These are phyloP conservation scores for Bostrychus sinensis DNA, from an alignment of 2,113 vertebrate genomes.

Conservation along the genomic window DNA sequence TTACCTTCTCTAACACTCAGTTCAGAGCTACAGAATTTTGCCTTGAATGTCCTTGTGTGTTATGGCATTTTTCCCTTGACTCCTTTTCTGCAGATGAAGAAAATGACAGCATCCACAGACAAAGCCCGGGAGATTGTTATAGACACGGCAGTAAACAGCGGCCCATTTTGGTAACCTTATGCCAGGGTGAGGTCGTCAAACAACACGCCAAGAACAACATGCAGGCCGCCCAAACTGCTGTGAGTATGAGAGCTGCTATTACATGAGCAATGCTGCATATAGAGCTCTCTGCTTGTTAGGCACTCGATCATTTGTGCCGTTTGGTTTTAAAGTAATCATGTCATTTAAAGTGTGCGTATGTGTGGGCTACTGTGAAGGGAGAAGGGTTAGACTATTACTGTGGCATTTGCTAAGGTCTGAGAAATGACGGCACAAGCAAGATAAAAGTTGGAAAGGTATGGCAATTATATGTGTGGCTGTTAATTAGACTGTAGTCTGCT, in stretches of 20 bases:
- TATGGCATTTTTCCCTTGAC: constrained; percentile 7
- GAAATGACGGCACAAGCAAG: not conserved
- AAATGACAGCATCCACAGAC: constrained; percentile 1
- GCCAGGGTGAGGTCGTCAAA: constrained; percentile 46
- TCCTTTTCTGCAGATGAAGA: constrained; percentile 3
- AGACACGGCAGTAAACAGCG: constrained; percentile 1
- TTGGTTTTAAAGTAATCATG: constrained; percentile 71
- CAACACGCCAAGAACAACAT: constrained; percentile 42
- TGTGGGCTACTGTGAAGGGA: not conserved
- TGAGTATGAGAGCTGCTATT: constrained; percentile 53
- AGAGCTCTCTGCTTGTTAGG: constrained; percentile 56
- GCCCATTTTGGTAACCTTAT: constrained; percentile 40
- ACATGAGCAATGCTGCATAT: constrained; percentile 33
- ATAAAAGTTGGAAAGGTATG: not conserved
- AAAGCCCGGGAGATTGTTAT: constrained; percentile 8
- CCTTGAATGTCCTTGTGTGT: constrained; percentile 10
- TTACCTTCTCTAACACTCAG: not conserved
- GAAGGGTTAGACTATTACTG: constrained; percentile 23
- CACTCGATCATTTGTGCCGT: constrained; percentile 41
- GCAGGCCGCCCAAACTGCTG: constrained; percentile 32
- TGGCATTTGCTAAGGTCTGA: not conserved
- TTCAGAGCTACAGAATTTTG: not conserved
- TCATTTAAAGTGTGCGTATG: constrained; percentile 42
- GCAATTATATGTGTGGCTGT: constrained; percentile 20
- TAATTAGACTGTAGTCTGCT: no score